Conservation (phyloP, 2,113 vertebrate genomes). For the Elanoides forficatus region DNA sequence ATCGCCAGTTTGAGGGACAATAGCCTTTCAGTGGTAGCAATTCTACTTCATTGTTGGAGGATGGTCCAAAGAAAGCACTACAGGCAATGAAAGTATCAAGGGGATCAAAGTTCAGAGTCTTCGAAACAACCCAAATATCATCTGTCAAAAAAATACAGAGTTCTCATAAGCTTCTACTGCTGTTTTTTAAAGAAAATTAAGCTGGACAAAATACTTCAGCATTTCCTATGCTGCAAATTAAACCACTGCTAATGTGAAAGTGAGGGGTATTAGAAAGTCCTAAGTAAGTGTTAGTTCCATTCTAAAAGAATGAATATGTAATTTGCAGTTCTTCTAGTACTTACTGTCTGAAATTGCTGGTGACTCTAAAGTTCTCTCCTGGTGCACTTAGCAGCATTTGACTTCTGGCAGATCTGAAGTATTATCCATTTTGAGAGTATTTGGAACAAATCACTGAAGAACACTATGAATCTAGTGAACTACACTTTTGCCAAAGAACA, state of each 20-base stretch:
- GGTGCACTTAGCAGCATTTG: too few relatives aligned
- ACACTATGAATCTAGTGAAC: too few relatives aligned
- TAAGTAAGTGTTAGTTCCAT: background rate
- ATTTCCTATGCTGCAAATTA: background rate
- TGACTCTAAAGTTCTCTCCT: background rate
- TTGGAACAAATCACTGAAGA: background rate
- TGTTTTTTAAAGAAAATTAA: background rate
- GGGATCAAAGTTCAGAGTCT: slow-evolving; percentile 74
- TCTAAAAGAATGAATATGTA: background rate
- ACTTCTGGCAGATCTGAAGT: background rate
- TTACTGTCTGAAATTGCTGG: background rate
- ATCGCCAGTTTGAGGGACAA: slow-evolving; percentile 74
- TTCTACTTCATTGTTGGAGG: slow-evolving; percentile 75
- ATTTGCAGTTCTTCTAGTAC: background rate
- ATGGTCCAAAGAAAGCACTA: slow-evolving; percentile 80
- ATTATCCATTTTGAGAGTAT: background rate
- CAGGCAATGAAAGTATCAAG: slow-evolving; percentile 77
- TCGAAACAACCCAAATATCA: slow-evolving; percentile 83
- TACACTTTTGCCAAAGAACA: background rate
- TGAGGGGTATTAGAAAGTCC: background rate
- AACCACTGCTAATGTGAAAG: background rate
- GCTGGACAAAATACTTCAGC: background rate
- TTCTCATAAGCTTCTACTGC: background rate
- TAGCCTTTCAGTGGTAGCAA: slow-evolving; percentile 77
- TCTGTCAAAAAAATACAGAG: slow-evolving; percentile 53